phyloP scores from a whole-genome alignment of 1,140 invertebrate genomes.

The Laupala kohalensis region DNA sequence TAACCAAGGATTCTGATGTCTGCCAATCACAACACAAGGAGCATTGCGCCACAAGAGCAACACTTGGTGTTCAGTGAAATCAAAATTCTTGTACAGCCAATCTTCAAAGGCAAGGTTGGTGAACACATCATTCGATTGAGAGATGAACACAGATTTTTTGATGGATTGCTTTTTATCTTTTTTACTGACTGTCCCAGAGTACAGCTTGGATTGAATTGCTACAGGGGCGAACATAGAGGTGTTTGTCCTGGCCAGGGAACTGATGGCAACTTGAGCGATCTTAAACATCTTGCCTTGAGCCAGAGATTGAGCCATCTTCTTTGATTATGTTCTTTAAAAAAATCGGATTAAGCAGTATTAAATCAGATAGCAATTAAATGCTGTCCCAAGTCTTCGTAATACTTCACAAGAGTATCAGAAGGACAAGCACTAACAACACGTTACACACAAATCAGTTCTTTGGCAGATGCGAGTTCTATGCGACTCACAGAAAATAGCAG shows the following conservation, averaged over 20 bases:
- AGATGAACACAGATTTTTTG: conserved; percentile 79
- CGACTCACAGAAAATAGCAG: background rate
- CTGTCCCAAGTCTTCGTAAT: background rate
- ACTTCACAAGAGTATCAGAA: background rate
- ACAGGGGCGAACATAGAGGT: background rate
- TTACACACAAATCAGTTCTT: background rate
- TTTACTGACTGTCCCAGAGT: background rate
- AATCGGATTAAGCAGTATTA: background rate
- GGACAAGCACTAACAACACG: background rate
- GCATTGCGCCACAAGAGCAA: conserved; percentile 83
- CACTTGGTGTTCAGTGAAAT: conserved; percentile 68
- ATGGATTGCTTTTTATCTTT: conserved; percentile 27
- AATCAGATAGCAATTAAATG: background rate
- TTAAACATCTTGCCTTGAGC: background rate
- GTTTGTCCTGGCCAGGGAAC: background rate
- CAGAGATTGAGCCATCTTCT: conserved; percentile 2
- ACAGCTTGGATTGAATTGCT: background rate
- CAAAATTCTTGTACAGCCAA: conserved; percentile 78
- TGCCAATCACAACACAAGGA: conserved; percentile 87
- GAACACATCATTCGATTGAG: conserved; percentile 77
- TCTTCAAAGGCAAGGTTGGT: conserved; percentile 88
- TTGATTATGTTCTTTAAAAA: background rate
- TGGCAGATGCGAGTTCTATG: background rate
- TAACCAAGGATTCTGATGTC: conserved; percentile 93
- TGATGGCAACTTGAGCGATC: background rate